A percentile compares a stretch with the other conserved stretches of the same genome.
Conservation (phyloP, 2,888 invertebrate genomes). For the Drosophila quasianomalipes region DNA sequence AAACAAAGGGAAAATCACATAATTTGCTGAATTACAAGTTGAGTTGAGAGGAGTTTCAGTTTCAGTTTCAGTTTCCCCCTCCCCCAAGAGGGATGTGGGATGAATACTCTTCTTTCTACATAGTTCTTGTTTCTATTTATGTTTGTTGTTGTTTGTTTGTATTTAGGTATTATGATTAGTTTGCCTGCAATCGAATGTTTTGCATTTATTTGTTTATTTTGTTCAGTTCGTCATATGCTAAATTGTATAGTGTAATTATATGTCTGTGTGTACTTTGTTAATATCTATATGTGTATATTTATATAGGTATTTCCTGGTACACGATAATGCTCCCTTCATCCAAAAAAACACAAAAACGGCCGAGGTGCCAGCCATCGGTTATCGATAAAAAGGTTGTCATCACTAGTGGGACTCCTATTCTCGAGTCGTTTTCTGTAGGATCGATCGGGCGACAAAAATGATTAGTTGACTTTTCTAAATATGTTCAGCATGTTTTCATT, state of each 20-base stretch:
- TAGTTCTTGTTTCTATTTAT: constrained; percentile 29
- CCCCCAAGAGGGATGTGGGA: constrained; percentile 32
- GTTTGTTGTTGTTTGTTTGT: not conserved
- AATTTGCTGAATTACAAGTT: constrained; percentile 48
- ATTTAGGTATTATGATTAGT: constrained; percentile 24
- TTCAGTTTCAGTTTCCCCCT: constrained; percentile 11
- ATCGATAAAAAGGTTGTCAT: constrained; percentile 17
- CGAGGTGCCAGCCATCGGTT: constrained; percentile 23
- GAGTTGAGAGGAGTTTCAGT: constrained; percentile 16
- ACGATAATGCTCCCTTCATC: not conserved
- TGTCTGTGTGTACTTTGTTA: constrained; percentile 31
- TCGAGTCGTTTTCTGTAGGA: constrained; percentile 13
- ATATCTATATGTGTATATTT: constrained; percentile 26
- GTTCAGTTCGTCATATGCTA: constrained; percentile 55
- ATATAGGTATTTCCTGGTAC: constrained; percentile 7
- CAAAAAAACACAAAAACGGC: not conserved
- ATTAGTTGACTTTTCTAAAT: constrained; percentile 33
- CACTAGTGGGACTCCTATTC: constrained; percentile 38
- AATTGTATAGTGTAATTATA: constrained; percentile 31
- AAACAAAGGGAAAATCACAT: constrained; percentile 67
- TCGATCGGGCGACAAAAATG: constrained; percentile 24
- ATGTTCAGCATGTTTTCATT: constrained; percentile 46
- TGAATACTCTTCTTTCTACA: constrained; percentile 14
- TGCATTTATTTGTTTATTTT: constrained; percentile 36
- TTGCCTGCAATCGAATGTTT: constrained; percentile 36